These are phyloP conservation scores for Neotoma lepida DNA, from an alignment of 2,113 vertebrate genomes.

Conservation along the genomic window DNA sequence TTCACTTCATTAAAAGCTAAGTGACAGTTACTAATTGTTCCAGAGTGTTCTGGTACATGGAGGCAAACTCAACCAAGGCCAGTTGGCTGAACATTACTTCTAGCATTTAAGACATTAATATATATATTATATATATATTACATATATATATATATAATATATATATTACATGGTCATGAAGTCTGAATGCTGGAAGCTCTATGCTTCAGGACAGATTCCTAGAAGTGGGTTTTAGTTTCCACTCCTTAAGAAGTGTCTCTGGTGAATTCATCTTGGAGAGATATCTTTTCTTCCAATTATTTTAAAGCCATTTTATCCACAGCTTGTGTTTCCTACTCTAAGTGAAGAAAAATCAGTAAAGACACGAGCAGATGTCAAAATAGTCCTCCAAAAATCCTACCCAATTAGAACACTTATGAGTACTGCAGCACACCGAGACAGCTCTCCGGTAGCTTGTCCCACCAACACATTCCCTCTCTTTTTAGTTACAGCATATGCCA, in stretches of 20 bases:
- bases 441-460: slow-evolving; percentile 82
- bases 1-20: slow-evolving; percentile 46
- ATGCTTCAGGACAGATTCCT: slow-evolving; percentile 73
- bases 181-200: slow-evolving; percentile 54
- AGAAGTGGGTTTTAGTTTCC: slow-evolving; percentile 78
- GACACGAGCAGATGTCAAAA: slow-evolving; percentile 84
- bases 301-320: slow-evolving; percentile 82
- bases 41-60: neutral
- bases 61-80: slow-evolving; percentile 31
- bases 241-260: slow-evolving; percentile 80
- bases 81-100: neutral
- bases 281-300: slow-evolving; percentile 83
- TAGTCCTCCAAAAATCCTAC: slow-evolving; percentile 82
- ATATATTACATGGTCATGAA: slow-evolving; percentile 2
- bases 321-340: slow-evolving; percentile 83
- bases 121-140: too few species aligned
- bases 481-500: slow-evolving; percentile 85
- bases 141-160: too few species aligned
- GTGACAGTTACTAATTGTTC: slow-evolving; percentile 62
- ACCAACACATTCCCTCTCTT: slow-evolving; percentile 83
- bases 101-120: slow-evolving; percentile 47
- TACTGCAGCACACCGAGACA: slow-evolving; percentile 80
- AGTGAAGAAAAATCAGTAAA: slow-evolving; percentile 84
- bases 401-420: slow-evolving; percentile 82
- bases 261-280: slow-evolving; percentile 75